Evolutionary conservation across 2,888 invertebrate species (phyloP), one percentile per base, ranked within the genome.

Genomic region (Melitaea athalia): DNA sequence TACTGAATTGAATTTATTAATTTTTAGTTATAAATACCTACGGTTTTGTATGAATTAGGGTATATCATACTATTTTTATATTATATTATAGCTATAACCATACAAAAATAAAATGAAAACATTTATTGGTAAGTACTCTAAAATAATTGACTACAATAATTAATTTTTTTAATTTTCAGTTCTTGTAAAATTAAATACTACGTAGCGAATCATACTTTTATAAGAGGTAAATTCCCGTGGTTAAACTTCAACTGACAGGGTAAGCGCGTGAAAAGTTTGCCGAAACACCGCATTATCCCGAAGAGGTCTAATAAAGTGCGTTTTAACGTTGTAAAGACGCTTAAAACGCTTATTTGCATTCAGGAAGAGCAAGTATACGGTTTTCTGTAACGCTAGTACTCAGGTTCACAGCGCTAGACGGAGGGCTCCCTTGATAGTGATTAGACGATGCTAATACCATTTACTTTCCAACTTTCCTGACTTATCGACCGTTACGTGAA

Each of bases 371-470:
- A 57, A 57, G 64, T 64, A 57, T 64, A 64, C 33, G 55, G 63
- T 63, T 62, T 15, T 63, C 45, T 17, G 65, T 55, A 67, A 64
- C 63, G 67, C 55, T 69, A 68, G 64, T 65, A 63, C 63, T 72
- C 68, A 55, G 69, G 63, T 62, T 68, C 64, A 57, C 52, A 60
- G 45, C 59, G 64, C 61, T 64, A 76, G 78, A 77, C 75, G 73
- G 69, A 91, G 79, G 79, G 89, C 89, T 91, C 91, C 92, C 92
- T 79, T 82, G 92, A 83, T 85, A 87, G 92, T 90, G 90, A 92
- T 92, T 92, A 92, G 87, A 87, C 89, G 86, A 87, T 89, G 89
- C 89, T 91, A 91, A 92, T 92, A 91, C 88, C 91, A 88, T 91
- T 91, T 91, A 91, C 90, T 90, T 91, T 89, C 87, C 83, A 87